Conservation (phyloP, 2,113 vertebrate species). For the Himantopus leucocephalus region DNA sequence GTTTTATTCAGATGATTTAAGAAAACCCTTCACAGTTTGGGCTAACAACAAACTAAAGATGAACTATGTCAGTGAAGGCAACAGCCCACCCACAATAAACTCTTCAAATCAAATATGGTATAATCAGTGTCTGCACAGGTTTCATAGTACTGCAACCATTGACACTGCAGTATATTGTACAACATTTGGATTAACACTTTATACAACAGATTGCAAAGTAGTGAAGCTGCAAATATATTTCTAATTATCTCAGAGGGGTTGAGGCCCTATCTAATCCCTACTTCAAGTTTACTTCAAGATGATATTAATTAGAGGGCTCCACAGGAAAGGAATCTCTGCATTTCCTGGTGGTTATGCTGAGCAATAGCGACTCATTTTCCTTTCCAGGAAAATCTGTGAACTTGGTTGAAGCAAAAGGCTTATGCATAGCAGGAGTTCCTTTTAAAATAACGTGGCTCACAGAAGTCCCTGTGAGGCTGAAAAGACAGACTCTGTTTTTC, state of each 20-base stretch:
- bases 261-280: neutral
- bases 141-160: neutral
- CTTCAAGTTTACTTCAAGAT: neutral
- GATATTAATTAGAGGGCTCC: neutral
- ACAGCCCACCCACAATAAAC: neutral
- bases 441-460: neutral
- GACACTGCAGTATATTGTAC: neutral
- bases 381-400: neutral
- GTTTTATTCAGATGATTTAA: neutral
- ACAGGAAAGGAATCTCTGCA: neutral
- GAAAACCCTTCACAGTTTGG: neutral
- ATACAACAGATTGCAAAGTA: neutral
- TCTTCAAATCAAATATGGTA: accelerated
- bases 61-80: neutral
- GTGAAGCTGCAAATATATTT: neutral
- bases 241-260: neutral
- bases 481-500: neutral
- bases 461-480: neutral
- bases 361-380: neutral
- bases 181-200: neutral
- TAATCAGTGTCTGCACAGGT: neutral
- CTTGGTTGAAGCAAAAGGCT: neutral
- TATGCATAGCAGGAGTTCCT: neutral
- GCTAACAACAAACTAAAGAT: neutral
- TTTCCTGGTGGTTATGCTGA: neutral